Evolutionary conservation across 1,140 invertebrate genomes (phyloP), one percentile per base, ranked within the genome.

Genomic region (Drosophila pachea): DNA sequence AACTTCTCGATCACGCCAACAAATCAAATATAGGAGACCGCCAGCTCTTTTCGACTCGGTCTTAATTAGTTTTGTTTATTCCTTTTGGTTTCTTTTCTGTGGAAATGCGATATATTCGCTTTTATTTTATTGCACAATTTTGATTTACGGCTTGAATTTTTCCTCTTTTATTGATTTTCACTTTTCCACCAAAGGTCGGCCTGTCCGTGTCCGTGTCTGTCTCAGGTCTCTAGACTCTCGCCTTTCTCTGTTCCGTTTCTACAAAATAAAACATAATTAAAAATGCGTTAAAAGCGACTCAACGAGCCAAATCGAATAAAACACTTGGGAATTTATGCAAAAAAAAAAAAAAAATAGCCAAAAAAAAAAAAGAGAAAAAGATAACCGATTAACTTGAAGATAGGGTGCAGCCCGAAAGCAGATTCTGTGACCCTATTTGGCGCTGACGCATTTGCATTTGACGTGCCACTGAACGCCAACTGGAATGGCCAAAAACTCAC

Each of bases 401-500:
- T 32, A 45, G 29, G 68, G 68, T 66, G 68, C 62, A 70, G 68
- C 62, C 53, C 53, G 52, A 60, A 45, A 42, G 61, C 68, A 54
- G 16, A 50, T 52, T 47, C 48, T 67, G 48, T 67, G 65, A 72
- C 79, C 78, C 68, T 78, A 75, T 84, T 83, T 79, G 79, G 76
- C 5, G 14, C 54, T 53, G 38, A 45, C 54, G 54, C 53, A 71
- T 74, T 74, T 58, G 58, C 72, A 74, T 78, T 78, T 74, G 63
- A 72, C 66, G 40, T 60, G 73, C 63, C 66, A 49, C 54, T n/a
- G 54, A 14, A 43, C 14, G 69, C 59, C 45, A 74, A 69, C 64
- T 49, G 38, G 47, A 70, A 76, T 82, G 35, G 70, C 78, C 70
- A 84, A 84, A 77, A 78, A 66, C 78, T 60, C 59, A 76, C 77